Evolutionary conservation across 1,140 invertebrate genomes (phyloP).

Genomic region (Cydia pomonella): DNA sequence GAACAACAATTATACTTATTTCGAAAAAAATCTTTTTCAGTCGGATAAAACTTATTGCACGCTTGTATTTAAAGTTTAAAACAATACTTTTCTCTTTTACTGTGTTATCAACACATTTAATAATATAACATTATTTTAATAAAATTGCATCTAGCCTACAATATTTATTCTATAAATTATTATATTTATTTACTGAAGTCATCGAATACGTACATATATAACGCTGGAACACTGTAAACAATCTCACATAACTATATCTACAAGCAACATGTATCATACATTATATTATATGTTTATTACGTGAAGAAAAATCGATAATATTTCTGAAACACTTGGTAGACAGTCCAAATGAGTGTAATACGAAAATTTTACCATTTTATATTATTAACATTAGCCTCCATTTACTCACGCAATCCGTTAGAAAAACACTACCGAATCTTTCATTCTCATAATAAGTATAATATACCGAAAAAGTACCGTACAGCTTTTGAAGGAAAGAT

Average conservation of each 20-base stretch:
- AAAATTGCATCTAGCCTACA: background rate
- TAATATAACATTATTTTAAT: conserved; percentile 12
- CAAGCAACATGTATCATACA: conserved; percentile 18
- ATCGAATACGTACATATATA: conserved; percentile 24
- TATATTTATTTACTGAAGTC: conserved; percentile 15
- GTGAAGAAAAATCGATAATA: conserved; percentile 4
- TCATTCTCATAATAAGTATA: background rate
- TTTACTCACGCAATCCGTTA: background rate
- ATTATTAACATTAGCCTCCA: background rate
- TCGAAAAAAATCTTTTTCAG: too few relatives aligned
- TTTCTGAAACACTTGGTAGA: background rate
- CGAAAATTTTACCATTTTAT: background rate
- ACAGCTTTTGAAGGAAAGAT: background rate
- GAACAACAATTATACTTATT: too few relatives aligned
- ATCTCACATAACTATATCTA: conserved; percentile 11
- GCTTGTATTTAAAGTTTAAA: background rate
- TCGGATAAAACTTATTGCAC: too few relatives aligned
- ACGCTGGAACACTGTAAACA: conserved; percentile 10
- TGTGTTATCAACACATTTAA: background rate
- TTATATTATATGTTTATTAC: conserved; percentile 5
- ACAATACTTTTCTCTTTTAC: background rate
- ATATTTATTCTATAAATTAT: background rate
- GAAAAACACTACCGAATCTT: background rate
- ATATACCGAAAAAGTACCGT: too few relatives aligned
- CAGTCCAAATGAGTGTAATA: background rate